Conservation (phyloP, 2,797 vertebrate genomes). For the Enteromius mattozi region DNA sequence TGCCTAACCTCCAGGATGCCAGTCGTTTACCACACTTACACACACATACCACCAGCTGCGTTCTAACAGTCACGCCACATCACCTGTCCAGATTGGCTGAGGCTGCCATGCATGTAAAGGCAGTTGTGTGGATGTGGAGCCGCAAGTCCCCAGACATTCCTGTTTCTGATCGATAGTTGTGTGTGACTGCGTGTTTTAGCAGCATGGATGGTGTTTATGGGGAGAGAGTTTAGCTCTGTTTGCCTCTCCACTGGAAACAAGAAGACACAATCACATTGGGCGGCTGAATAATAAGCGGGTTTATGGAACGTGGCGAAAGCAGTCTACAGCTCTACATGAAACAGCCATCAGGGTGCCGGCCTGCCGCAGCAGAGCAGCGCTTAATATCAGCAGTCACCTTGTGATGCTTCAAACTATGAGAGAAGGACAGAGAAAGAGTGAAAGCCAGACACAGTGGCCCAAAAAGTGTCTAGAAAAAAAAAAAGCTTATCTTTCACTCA, state of each 20-base stretch:
- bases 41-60: constrained; percentile 15
- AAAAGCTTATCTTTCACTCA: neutral
- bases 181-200: constrained; percentile 23
- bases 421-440: constrained; percentile 41
- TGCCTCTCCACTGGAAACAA: constrained; percentile 67
- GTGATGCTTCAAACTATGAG: constrained; percentile 63
- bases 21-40: constrained; percentile 40
- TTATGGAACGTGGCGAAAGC: constrained; percentile 82
- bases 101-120: constrained; percentile 23
- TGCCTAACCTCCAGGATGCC: constrained; percentile 64
- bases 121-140: neutral
- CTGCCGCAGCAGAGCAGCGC: constrained; percentile 72
- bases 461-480: neutral
- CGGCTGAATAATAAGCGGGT: constrained; percentile 80
- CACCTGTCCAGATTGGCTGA: constrained; percentile 48
- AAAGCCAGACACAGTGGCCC: neutral
- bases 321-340: constrained; percentile 73
- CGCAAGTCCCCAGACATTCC: neutral
- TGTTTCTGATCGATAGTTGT: constrained; percentile 35
- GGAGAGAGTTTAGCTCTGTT: constrained; percentile 58
- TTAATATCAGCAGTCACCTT: constrained; percentile 82
- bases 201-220: constrained; percentile 32
- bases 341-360: constrained; percentile 76
- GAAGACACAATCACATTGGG: constrained; percentile 72
- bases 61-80: constrained; percentile 48